Conservation (phyloP, 2,113 vertebrate genomes). For the Triplophysa siluroides region DNA sequence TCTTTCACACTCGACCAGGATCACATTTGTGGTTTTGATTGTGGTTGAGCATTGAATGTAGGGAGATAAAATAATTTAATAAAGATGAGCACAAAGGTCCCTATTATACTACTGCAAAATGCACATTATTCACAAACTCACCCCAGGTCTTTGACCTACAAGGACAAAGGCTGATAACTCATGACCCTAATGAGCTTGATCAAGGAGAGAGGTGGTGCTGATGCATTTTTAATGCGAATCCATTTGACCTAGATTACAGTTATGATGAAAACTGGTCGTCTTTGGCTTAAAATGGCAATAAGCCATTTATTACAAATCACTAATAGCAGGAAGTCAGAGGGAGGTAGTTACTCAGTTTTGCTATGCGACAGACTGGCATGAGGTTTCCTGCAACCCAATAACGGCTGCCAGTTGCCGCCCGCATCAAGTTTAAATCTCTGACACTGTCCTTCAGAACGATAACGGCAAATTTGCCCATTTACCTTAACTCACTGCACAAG, state of each 20-base stretch:
- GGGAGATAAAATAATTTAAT: neutral
- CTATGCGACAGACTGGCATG: slow-evolving; percentile 5
- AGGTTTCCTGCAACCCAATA: neutral
- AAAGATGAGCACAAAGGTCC: neutral
- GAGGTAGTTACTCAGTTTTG: neutral
- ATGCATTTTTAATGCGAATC: slow-evolving; percentile 40
- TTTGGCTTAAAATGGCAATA: slow-evolving; percentile 5
- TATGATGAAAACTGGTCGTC: slow-evolving; percentile 21
- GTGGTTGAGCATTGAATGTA: neutral
- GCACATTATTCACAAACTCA: neutral
- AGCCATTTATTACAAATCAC: neutral
- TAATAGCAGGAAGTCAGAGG: neutral
- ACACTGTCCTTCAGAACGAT: no score
- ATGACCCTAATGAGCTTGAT: slow-evolving; percentile 25
- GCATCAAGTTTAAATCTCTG: no score
- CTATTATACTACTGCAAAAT: neutral
- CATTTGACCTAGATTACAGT: slow-evolving; percentile 31
- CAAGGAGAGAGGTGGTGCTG: neutral
- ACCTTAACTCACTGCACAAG: no score
- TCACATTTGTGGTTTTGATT: slow-evolving; percentile 20
- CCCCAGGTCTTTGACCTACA: slow-evolving; percentile 27
- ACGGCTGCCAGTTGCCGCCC: no score
- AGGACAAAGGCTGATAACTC: slow-evolving; percentile 19
- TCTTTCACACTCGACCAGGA: neutral
- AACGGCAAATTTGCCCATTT: no score